Conservation (phyloP, 2,797 vertebrate genomes). For the Sebastolobus alascanus region DNA sequence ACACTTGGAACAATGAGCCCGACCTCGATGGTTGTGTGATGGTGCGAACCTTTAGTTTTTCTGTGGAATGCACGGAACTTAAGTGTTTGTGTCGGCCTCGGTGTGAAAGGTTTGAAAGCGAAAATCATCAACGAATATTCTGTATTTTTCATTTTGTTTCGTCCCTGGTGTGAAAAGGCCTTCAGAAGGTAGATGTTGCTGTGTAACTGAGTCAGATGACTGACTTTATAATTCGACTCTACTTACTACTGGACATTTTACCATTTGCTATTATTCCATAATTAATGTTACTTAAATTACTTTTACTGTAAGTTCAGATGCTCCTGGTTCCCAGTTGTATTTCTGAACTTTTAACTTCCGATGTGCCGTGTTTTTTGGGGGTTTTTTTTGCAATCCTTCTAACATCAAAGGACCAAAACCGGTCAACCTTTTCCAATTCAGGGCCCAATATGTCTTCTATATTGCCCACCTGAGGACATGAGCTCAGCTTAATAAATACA, state of each 20-base stretch:
- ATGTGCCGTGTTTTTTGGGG: neutral
- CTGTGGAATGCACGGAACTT: no score
- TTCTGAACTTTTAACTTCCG: neutral
- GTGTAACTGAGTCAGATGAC: no score
- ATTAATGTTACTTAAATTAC: no score
- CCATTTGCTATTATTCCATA: neutral
- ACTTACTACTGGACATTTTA: neutral
- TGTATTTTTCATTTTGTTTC: neutral
- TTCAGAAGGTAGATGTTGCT: neutral
- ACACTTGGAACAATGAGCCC: no score
- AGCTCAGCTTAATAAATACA: neutral
- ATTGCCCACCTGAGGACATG: neutral
- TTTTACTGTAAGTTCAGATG: neutral
- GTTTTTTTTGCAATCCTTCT: neutral
- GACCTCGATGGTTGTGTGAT: no score
- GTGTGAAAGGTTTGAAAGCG: no score
- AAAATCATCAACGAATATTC: neutral
- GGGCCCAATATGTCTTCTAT: neutral
- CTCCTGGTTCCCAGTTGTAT: neutral
- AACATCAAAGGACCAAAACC: neutral
- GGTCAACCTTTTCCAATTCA: neutral
- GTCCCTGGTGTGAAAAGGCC: neutral
- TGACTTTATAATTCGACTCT: neutral
- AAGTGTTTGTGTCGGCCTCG: no score
- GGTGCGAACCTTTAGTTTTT: no score